Conservation (phyloP, 2,113 vertebrate genomes). For the Camelus bactrianus region DNA sequence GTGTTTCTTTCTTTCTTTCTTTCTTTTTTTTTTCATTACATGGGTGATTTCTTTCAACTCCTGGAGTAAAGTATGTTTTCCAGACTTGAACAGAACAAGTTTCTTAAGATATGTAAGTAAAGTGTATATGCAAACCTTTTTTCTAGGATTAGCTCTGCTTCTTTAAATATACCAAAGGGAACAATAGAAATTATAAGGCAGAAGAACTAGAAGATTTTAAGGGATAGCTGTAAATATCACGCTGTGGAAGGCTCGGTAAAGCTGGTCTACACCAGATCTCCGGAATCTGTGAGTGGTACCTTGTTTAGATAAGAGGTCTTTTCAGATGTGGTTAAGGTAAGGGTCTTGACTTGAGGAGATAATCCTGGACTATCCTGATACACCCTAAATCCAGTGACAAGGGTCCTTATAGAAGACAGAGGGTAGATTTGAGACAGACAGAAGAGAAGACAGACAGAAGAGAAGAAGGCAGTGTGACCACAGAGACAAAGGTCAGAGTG, state of each 20-base stretch:
- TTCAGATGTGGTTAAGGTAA: not conserved
- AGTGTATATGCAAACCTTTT: not conserved
- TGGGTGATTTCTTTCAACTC: conserved; percentile 17
- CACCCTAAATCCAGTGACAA: not conserved
- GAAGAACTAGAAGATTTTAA: not conserved
- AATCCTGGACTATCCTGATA: not conserved
- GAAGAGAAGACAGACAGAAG: not conserved
- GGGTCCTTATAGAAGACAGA: not conserved
- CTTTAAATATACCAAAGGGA: not conserved
- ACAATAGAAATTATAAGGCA: not conserved
- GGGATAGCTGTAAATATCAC: not conserved
- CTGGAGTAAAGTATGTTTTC: not conserved
- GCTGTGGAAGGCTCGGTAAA: not conserved
- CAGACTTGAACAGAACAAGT: not conserved
- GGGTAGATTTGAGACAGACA: not conserved
- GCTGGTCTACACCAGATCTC: not conserved
- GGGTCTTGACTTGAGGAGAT: not conserved
- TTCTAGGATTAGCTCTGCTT: conserved; percentile 22
- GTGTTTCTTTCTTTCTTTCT: not conserved
- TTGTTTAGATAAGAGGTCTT: not conserved
- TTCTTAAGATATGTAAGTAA: conserved; percentile 4
- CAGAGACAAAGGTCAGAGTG: not conserved
- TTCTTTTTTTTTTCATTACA: not conserved
- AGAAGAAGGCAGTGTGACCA: not conserved
- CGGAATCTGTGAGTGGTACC: not conserved